phyloP scores from a whole-genome alignment of 2,113 vertebrate species.

The Psittacula cyanocephala region DNA sequence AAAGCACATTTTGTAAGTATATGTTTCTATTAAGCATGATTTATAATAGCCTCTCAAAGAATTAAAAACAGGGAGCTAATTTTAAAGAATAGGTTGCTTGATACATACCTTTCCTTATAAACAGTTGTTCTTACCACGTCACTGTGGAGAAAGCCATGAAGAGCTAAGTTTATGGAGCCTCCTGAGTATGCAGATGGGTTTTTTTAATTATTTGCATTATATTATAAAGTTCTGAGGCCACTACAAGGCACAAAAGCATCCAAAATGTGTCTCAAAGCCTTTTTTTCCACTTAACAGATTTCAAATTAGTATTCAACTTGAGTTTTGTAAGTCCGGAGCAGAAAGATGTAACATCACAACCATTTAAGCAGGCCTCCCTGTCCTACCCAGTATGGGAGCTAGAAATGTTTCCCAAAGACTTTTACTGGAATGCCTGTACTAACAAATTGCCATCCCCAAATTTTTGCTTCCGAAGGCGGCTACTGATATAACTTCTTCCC shows the following conservation, averaged over 20 bases:
- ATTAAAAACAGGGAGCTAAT: neutral
- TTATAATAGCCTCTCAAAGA: neutral
- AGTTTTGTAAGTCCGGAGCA: neutral
- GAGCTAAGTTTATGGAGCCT: neutral
- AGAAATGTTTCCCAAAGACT: neutral
- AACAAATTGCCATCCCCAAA: neutral
- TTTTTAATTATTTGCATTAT: neutral
- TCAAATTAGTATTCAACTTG: neutral
- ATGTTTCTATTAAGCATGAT: neutral
- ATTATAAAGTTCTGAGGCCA: neutral
- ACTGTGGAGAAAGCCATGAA: neutral
- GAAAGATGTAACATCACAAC: neutral
- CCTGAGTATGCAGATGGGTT: neutral
- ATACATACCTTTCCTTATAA: neutral
- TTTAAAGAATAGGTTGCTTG: neutral
- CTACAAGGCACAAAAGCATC: neutral
- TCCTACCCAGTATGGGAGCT: neutral
- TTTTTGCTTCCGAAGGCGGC: neutral
- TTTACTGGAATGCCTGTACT: neutral
- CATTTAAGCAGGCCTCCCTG: neutral
- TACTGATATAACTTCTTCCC: neutral
- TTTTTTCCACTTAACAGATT: neutral
- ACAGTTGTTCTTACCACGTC: neutral
- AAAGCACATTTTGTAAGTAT: neutral
- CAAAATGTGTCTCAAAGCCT: neutral